These are phyloP conservation scores for Latrodectus hesperus DNA, from an alignment of 2,888 invertebrate species.

Conservation along the genomic window DNA sequence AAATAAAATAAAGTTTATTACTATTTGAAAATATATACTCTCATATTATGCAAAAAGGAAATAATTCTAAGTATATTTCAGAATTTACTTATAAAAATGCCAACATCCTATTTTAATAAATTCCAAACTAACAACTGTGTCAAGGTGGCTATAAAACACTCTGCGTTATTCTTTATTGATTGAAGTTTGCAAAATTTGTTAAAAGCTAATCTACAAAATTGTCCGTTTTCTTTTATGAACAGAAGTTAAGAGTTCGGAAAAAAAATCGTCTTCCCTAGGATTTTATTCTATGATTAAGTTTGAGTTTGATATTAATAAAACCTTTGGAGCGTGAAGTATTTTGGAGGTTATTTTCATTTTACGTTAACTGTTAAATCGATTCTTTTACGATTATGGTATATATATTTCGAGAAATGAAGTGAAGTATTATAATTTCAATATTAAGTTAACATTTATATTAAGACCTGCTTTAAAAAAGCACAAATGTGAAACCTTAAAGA, in stretches of 20 bases:
- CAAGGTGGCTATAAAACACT: no score
- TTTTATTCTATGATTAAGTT: constrained; percentile 28
- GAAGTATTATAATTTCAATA: neutral
- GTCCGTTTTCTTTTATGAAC: constrained; percentile 5
- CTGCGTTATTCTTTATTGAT: no score
- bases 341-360: constrained; percentile 20
- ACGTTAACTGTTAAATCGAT: neutral
- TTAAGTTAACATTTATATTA: neutral
- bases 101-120: no score
- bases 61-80: no score
- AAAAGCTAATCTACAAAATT: neutral
- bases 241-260: constrained; percentile 39
- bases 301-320: constrained; percentile 58
- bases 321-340: constrained; percentile 43
- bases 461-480: neutral
- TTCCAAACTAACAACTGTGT: no score
- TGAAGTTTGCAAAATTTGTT: neutral
- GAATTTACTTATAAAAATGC: no score
- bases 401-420: neutral
- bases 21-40: no score
- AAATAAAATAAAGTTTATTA: no score
- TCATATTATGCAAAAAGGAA: no score
- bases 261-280: constrained; percentile 8
- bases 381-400: neutral
- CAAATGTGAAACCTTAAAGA: neutral